These are phyloP conservation scores for Encarsia formosa DNA, from an alignment of 2,888 invertebrate species.

Conservation along the genomic window DNA sequence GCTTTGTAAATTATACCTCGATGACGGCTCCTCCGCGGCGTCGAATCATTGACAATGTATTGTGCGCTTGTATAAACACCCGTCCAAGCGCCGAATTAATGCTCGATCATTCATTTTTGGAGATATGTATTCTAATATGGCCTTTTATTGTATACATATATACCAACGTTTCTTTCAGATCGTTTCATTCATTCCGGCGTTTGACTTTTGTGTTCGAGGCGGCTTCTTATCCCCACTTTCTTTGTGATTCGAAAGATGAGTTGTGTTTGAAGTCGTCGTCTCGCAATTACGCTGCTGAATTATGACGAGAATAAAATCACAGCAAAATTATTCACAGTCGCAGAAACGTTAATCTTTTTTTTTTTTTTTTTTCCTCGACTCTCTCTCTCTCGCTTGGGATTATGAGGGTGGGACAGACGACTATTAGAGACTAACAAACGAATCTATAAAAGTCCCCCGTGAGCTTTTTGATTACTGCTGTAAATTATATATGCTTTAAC, in stretches of 20 bases:
- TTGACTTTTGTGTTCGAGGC: neutral
- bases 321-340: constrained; percentile 15
- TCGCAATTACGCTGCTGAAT: constrained; percentile 19
- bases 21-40: neutral
- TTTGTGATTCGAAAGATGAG: neutral
- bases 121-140: constrained; percentile 9
- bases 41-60: constrained; percentile 3
- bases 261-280: neutral
- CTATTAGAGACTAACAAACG: constrained; percentile 25
- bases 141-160: neutral
- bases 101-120: constrained; percentile 17
- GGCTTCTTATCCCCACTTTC: neutral
- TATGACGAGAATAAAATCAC: constrained; percentile 24
- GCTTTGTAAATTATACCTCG: neutral
- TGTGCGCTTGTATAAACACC: neutral
- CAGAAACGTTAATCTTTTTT: constrained; percentile 3
- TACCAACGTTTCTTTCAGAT: neutral
- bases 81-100: constrained; percentile 12
- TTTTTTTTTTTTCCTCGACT: neutral
- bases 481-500: constrained; percentile 25
- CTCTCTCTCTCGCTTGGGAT: neutral
- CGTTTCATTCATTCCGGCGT: neutral
- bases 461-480: constrained; percentile 23
- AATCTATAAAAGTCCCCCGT: constrained; percentile 27
- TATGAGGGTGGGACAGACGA: neutral